phyloP scores from a whole-genome alignment of 2,888 invertebrate species.

The Watsonalla cultraria region DNA sequence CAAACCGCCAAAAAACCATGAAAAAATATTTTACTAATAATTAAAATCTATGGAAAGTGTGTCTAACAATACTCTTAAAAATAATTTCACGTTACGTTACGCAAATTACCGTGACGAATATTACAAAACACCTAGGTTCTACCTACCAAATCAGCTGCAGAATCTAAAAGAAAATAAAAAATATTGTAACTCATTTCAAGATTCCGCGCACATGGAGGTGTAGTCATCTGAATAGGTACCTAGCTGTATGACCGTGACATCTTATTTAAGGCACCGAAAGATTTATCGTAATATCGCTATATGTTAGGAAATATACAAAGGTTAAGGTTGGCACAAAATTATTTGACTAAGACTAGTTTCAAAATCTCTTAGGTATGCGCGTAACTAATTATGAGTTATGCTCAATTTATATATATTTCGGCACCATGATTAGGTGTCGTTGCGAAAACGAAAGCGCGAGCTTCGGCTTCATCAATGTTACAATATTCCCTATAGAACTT shows the following conservation, averaged over 20 bases:
- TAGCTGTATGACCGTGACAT: background rate
- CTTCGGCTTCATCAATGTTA: constrained; percentile 70
- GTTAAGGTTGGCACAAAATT: background rate
- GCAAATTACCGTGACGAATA: too few species aligned
- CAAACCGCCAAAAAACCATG: too few species aligned
- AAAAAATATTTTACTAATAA: too few species aligned
- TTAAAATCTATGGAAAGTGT: too few species aligned
- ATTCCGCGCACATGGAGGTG: too few species aligned
- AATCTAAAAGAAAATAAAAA: too few species aligned
- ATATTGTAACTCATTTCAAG: too few species aligned
- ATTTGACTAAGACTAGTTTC: background rate
- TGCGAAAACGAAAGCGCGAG: constrained; percentile 82
- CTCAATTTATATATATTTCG: constrained; percentile 59
- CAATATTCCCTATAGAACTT: constrained; percentile 82
- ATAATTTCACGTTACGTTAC: too few species aligned
- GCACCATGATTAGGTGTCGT: constrained; percentile 85
- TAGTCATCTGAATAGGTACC: too few species aligned
- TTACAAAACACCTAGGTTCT: too few species aligned
- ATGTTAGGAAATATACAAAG: background rate
- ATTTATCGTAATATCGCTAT: background rate
- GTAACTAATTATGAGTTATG: background rate
- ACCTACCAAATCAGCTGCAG: too few species aligned
- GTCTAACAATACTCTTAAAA: too few species aligned
- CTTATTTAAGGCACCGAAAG: background rate
- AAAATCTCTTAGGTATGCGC: background rate